phyloP scores from a whole-genome alignment of 2,113 vertebrate species.

The Mobula hypostoma region DNA sequence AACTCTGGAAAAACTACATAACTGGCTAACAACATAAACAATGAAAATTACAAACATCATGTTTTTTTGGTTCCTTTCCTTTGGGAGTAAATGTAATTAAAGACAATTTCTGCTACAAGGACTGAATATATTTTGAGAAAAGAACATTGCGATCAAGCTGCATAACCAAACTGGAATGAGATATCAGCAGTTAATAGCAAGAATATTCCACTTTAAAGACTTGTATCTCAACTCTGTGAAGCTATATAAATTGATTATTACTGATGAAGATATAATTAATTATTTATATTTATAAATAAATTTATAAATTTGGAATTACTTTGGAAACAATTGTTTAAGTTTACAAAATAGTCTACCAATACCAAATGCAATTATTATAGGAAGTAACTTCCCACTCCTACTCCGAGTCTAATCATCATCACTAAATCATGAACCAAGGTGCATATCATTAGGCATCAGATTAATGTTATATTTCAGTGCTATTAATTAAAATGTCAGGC shows the following conservation, averaged over 20 bases:
- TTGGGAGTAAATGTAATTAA: background rate
- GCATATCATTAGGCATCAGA: too few species aligned
- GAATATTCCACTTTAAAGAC: background rate
- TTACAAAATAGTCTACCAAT: background rate
- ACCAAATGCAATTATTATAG: background rate
- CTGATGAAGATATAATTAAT: background rate
- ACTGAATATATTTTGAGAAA: background rate
- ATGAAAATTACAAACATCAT: background rate
- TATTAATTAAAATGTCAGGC: conserved; percentile 13
- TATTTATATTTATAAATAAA: background rate
- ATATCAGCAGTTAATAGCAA: background rate
- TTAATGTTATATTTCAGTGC: background rate
- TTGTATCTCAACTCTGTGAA: background rate
- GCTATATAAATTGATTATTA: background rate
- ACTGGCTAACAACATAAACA: background rate
- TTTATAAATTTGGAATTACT: too few species aligned
- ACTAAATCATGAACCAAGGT: background rate
- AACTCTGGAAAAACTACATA: background rate
- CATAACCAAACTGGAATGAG: background rate
- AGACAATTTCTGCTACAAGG: background rate
- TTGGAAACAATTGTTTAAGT: background rate
- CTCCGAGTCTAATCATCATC: background rate
- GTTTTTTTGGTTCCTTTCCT: background rate
- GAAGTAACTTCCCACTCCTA: background rate
- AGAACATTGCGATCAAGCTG: background rate